Evolutionary conservation across 2,888 invertebrate genomes (phyloP).

Genomic region (Stegana nigrithorax): DNA sequence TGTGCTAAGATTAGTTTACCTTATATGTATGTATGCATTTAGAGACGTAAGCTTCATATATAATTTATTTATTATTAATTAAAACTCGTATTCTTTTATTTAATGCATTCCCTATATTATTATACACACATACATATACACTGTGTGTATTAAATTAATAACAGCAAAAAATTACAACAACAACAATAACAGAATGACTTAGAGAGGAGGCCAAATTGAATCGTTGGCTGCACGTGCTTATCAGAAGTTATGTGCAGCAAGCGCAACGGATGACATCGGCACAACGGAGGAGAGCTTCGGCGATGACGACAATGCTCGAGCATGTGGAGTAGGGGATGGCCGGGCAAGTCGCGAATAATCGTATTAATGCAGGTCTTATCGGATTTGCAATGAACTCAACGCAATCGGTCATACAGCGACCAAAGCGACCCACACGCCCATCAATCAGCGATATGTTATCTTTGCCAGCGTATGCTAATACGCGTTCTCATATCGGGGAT

Average conservation of each 20-base stretch:
- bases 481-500: too few relatives aligned
- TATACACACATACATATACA: too few relatives aligned
- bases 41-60: too few relatives aligned
- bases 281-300: background rate
- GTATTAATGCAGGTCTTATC: constrained; percentile 1
- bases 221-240: constrained; percentile 9
- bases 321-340: background rate
- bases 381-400: constrained; percentile 20
- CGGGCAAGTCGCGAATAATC: background rate
- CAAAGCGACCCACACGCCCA: background rate
- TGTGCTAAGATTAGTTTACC: too few relatives aligned
- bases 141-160: background rate
- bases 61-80: too few relatives aligned
- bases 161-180: too few relatives aligned
- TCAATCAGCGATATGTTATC: constrained; percentile 4
- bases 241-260: background rate
- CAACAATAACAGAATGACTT: background rate
- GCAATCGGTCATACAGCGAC: constrained; percentile 19
- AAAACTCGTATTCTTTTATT: too few relatives aligned
- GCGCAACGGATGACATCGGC: background rate
- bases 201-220: too few relatives aligned
- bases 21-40: too few relatives aligned
- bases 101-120: too few relatives aligned
- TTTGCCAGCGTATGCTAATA: too few relatives aligned
- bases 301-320: constrained; percentile 2